Percentiles rank a stretch among this genome's conserved stretches.
Conservation (phyloP, 2,888 invertebrate genomes). For the Megastigmus dorsalis region DNA sequence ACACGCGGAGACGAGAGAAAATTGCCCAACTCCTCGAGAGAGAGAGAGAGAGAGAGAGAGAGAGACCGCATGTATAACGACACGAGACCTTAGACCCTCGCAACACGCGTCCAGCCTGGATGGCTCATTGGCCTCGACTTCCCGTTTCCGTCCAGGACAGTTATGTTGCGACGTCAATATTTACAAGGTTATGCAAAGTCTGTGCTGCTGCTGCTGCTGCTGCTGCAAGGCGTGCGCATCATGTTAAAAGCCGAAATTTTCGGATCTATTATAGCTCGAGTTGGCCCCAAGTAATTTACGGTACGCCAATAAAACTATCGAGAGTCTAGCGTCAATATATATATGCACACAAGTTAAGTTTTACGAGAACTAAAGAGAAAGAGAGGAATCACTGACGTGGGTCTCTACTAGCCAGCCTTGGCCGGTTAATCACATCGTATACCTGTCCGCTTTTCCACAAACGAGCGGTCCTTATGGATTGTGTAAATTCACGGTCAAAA, state of each 20-base stretch:
- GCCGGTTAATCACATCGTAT: conserved; percentile 15
- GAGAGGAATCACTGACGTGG: too few relatives aligned
- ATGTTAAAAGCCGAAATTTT: too few relatives aligned
- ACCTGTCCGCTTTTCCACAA: conserved; percentile 42
- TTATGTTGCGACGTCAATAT: conserved; percentile 15
- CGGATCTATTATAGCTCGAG: too few relatives aligned
- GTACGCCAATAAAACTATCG: conserved; percentile 20
- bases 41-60: too few relatives aligned
- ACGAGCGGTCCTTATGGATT: conserved; percentile 42
- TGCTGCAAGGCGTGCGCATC: too few relatives aligned
- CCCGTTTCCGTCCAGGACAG: not conserved
- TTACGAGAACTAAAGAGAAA: not conserved
- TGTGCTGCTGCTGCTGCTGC: too few relatives aligned
- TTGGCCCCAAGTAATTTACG: conserved; percentile 30
- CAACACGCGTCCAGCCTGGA: not conserved
- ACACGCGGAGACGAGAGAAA: too few relatives aligned
- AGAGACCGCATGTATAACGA: too few relatives aligned
- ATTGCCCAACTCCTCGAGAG: not conserved
- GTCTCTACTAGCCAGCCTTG: conserved; percentile 10
- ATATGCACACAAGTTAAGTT: not conserved
- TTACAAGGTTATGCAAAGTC: conserved; percentile 39
- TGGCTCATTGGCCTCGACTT: not conserved
- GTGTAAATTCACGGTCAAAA: conserved; percentile 40
- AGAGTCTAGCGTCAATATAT: too few relatives aligned
- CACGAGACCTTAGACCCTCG: too few relatives aligned